A percentile compares a stretch with the other conserved stretches of the same genome.
phyloP scores from a whole-genome alignment of 2,797 vertebrate genomes.

The Champsocephalus esox region DNA sequence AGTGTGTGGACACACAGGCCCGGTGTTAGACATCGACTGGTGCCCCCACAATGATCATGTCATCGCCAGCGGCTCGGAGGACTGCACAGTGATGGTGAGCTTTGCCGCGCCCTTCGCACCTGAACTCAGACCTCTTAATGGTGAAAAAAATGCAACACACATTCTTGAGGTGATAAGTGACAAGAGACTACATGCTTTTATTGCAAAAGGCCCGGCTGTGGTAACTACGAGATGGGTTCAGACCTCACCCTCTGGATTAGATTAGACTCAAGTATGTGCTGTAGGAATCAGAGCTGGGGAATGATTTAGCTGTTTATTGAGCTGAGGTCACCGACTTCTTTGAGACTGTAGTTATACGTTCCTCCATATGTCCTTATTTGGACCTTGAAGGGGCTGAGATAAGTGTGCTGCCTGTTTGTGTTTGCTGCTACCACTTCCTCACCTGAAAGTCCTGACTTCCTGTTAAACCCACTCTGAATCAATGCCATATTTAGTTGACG shows the following conservation, averaged over 20 bases:
- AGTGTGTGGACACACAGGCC: conserved; percentile 97
- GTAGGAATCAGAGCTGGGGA: conserved; percentile 75
- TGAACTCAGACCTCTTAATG: conserved; percentile 6
- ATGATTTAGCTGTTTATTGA: conserved; percentile 79
- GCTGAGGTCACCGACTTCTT: conserved; percentile 78
- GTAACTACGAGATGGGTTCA: conserved; percentile 64
- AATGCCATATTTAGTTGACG: conserved; percentile 28
- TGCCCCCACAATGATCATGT: conserved; percentile 97
- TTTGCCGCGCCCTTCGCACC: conserved; percentile 12
- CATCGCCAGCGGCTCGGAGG: conserved; percentile 96
- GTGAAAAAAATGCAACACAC: not conserved
- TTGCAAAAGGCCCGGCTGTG: conserved; percentile 52
- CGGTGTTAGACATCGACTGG: conserved; percentile 98
- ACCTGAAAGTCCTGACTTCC: conserved; percentile 64
- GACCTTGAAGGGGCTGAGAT: conserved; percentile 43
- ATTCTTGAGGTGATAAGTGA: conserved; percentile 40
- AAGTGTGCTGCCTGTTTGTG: conserved; percentile 33
- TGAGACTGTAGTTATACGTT: conserved; percentile 62
- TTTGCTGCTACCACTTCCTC: conserved; percentile 48
- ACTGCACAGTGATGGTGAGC: conserved; percentile 96
- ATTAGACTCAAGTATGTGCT: conserved; percentile 76
- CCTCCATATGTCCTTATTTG: conserved; percentile 76
- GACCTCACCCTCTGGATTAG: conserved; percentile 77
- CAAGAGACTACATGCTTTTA: conserved; percentile 48
- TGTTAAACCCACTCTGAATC: conserved; percentile 40